Evolutionary conservation across 53 echinoderm and acorn worm species (phyloP), one percentile per base, ranked within the genome.

Genomic region (Holothuria scabra): DNA sequence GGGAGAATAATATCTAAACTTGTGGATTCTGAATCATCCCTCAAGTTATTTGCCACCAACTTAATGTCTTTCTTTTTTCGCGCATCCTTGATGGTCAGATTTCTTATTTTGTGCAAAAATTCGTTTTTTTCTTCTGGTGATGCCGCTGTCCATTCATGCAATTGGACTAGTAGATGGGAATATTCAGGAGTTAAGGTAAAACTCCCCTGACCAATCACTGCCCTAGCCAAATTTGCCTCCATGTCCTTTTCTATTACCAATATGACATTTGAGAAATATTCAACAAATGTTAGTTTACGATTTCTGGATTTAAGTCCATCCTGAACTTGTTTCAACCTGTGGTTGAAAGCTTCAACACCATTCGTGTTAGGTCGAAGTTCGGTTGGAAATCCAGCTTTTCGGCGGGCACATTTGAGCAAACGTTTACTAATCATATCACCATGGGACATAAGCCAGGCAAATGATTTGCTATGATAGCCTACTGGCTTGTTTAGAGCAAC

Each of bases 241-340:
- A n/a, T n/a, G n/a, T n/a, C n/a, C n/a, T n/a, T n/a, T n/a, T n/a
- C n/a, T n/a, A n/a, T n/a, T n/a, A n/a, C n/a, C n/a, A n/a, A n/a
- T n/a, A n/a, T n/a, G n/a, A n/a, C n/a, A n/a, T n/a, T n/a, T n/a
- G n/a, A n/a, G 74, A 85, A 76, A 62, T 75, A 85, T 35, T 85
- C 52, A 24, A 85, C 74, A 37, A 74, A 85, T 30, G 75, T 85
- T 75, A 85, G 46, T 49, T 85, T 85, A 28, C 75, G 60, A 9
- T 65, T 63, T 35, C 28, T 61, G 41, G 74, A 28, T 12, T 60
- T 29, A 8, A 75, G 25, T 75, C 75, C 76, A 38, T 74, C 75
- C 32, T 74, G 38, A 60, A 85, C 85, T 76, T 85, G 85, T 26
- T 85, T 74, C 29, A 85, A 75, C 24, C 76, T 63, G n/a, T n/a